Conservation (phyloP, 2,888 invertebrate species). For the Creontiades dilutus region DNA sequence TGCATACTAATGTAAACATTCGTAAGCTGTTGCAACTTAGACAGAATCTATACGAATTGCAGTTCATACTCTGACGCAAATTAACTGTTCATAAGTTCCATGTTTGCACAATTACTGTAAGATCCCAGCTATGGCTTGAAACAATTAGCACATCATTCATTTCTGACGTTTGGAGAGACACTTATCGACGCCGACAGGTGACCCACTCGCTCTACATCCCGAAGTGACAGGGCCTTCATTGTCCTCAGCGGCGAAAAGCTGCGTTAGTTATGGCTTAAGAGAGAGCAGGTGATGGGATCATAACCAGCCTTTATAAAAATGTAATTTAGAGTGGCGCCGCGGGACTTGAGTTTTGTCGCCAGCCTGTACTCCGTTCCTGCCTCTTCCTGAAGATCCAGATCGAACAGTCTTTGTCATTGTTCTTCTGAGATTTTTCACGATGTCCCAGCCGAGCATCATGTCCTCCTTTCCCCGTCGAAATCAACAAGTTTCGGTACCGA, state of each 20-base stretch:
- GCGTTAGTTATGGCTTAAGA: slow-evolving; percentile 27
- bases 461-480: slow-evolving; percentile 28
- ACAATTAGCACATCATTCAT: not conserved
- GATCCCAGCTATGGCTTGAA: too few species aligned
- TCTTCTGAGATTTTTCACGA: not conserved
- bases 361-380: not conserved
- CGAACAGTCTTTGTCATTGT: not conserved
- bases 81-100: too few species aligned
- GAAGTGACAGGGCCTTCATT: not conserved
- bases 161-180: not conserved
- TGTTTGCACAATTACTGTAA: too few species aligned
- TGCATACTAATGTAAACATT: too few species aligned
- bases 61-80: too few species aligned
- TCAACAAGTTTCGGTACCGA: slow-evolving; percentile 12
- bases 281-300: slow-evolving; percentile 22
- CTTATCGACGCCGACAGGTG: not conserved
- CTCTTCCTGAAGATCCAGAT: slow-evolving; percentile 22
- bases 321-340: slow-evolving; percentile 23
- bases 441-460: not conserved
- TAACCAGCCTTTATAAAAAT: slow-evolving; percentile 23
- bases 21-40: too few species aligned
- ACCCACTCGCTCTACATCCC: not conserved
- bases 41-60: too few species aligned
- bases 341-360: slow-evolving; percentile 9
- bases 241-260: not conserved